Base-by-base conservation (phyloP, 2,797 vertebrate species). In the Scleropages formosus region DNA sequence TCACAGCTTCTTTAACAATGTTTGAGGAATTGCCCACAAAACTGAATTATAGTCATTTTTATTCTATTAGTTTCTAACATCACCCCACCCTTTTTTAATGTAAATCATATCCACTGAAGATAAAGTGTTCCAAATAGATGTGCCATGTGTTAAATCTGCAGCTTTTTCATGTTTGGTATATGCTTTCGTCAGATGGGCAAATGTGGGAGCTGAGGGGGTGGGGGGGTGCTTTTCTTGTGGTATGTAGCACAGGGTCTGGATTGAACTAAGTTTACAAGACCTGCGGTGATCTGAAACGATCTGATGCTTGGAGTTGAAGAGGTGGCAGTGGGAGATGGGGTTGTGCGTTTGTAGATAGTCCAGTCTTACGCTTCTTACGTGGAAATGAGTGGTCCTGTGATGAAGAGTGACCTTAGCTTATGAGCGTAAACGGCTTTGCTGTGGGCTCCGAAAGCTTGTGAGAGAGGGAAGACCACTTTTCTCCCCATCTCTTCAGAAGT, bases 181-280 rank as follows among this genome's bases (percentile, higher is more conserved):
- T 46, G 46, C 22, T 70, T 31, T 70, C 26, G 67, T 49, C 51
- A 58, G 12, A 58, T 58, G 12, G 12, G 11, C 11, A 58, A 13
- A n/a, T 58, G 3, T 7, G 12, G 4, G 18, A 46, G 39, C 39
- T 39, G 62, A 26, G 13, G 62, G 24, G 18, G 51, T 9, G 66
- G 20, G n/a, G n/a, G 20, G 58, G 18, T 13, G 18, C 0, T 46
- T 44, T 27, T 56, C 26, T 63, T 46, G 63, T 67, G 12, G n/a
- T 56, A 56, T 39, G 63, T 20, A 12, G 26, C 18, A 63, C 63
- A 67, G 63, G 73, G 51, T 67, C 65, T 75, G 51, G 67, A 70
- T 70, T 70, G 67, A 67, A 70, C 67, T 59, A 67, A 39, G 53
- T 63, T 31, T 75, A 75, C 64, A 58, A 47, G 31, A 74, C 73